phyloP scores from a whole-genome alignment of 1,140 invertebrate species.

The Matsumurasca onukii region DNA sequence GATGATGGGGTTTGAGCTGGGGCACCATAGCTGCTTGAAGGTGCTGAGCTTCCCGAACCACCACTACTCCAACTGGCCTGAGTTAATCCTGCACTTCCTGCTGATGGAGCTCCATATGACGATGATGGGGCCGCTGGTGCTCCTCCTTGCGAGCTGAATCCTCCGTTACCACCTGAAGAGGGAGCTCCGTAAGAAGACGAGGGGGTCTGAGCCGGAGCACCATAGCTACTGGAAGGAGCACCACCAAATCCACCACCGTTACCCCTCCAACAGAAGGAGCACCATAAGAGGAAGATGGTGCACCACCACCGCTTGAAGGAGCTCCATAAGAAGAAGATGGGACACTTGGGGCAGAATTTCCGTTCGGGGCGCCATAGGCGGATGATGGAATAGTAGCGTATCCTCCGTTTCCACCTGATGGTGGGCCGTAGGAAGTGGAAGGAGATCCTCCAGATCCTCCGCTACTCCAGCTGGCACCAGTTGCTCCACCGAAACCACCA shows the following conservation, averaged over 20 bases:
- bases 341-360: conserved; percentile 23
- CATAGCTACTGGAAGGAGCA: conserved; percentile 24
- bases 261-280: not conserved
- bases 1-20: conserved; percentile 35
- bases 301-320: conserved; percentile 17
- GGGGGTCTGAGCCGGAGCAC: conserved; percentile 28
- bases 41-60: conserved; percentile 1
- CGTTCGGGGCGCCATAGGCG: conserved; percentile 11
- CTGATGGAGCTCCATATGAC: conserved; percentile 29
- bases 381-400: not conserved
- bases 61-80: not conserved
- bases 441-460: conserved; percentile 12
- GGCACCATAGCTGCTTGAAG: conserved; percentile 38
- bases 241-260: not conserved
- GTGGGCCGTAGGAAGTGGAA: conserved; percentile 34
- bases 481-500: conserved; percentile 1
- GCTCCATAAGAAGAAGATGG: conserved; percentile 34
- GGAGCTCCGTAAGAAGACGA: conserved; percentile 36
- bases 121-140: conserved; percentile 10
- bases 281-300: conserved; percentile 31
- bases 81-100: conserved; percentile 18
- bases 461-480: conserved; percentile 4
- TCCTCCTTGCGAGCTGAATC: not conserved
- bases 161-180: not conserved
- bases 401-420: not conserved